Base-by-base conservation (phyloP, 2,888 invertebrate species). In the Sesamia inferens region DNA sequence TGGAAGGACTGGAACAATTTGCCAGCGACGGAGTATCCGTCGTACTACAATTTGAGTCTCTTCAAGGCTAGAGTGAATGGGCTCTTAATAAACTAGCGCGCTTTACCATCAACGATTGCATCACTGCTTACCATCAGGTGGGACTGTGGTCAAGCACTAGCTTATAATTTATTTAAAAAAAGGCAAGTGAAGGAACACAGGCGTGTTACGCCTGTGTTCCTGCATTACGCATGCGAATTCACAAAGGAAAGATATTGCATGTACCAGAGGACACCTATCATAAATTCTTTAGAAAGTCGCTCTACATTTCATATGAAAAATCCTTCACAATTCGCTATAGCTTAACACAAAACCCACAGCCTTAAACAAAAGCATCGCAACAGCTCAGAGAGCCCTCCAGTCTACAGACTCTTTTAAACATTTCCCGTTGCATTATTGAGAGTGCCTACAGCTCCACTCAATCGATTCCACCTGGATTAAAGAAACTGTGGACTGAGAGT, bases 341-440 rank as follows among this genome's bases (percentile, higher is more conserved):
- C 64, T 51, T 57, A 51, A 58, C 66, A 80, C 81, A 22, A 55
- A 54, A 39, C 8, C 7, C 11, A n/a, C 5, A 51, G 8, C 79
- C 64, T 85, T 85, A 81, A 88, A 88, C 86, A 90, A 86, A 88
- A 89, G 87, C 87, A 85, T 85, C 85, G 88, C 87, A 89, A 85
- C 88, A 83, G 83, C 83, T 86, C 85, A 69, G 66, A 71, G 78
- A 82, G 73, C 84, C 80, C 83, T 83, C 86, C 83, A 81, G 71
- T 85, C 86, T 87, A 78, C 84, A 88, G 88, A 88, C 87, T 88
- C 89, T 91, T 92, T 92, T 89, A 90, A 91, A 90, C 90, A 92
- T 91, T 92, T 90, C 85, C 87, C 86, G 85, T 70, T 85, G 87
- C 85, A 87, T 87, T 86, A 87, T 86, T 87, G 87, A 87, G 85